Percentiles rank a stretch among this genome's conserved stretches.
Conservation (phyloP, 2,797 vertebrate genomes). For the Pangasius sanitwongsei region DNA sequence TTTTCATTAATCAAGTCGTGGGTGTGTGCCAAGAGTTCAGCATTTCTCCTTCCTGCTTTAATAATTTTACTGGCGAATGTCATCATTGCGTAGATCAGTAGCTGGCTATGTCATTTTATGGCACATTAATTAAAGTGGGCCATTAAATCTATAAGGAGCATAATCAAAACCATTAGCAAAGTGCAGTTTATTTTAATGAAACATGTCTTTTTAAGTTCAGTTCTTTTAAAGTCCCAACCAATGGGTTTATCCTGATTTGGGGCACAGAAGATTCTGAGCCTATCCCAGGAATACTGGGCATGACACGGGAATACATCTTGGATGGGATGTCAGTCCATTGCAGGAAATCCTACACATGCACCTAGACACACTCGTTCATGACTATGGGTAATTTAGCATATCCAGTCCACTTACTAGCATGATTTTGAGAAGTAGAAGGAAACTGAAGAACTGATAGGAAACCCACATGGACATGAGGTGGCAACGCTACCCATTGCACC, state of each 20-base stretch:
- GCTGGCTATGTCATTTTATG: constrained; percentile 65
- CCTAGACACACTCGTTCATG: background rate
- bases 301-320: background rate
- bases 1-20: constrained; percentile 41
- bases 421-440: background rate
- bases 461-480: background rate
- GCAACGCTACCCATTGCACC: background rate
- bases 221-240: constrained; percentile 14
- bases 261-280: too few relatives aligned
- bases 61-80: constrained; percentile 65
- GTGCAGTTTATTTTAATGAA: constrained; percentile 58
- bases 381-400: background rate
- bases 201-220: constrained; percentile 50
- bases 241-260: background rate
- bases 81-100: constrained; percentile 67
- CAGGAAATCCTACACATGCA: background rate
- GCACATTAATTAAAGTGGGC: constrained; percentile 77
- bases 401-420: background rate
- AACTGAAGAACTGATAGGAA: background rate
- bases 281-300: background rate
- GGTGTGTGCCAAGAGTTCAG: constrained; percentile 30
- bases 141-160: constrained; percentile 69
- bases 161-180: constrained; percentile 67
- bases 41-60: constrained; percentile 44
- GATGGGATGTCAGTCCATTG: background rate